Percentiles rank a stretch among this genome's conserved stretches.
phyloP scores from a whole-genome alignment of 2,888 invertebrate species.

The Furcula furcula region DNA sequence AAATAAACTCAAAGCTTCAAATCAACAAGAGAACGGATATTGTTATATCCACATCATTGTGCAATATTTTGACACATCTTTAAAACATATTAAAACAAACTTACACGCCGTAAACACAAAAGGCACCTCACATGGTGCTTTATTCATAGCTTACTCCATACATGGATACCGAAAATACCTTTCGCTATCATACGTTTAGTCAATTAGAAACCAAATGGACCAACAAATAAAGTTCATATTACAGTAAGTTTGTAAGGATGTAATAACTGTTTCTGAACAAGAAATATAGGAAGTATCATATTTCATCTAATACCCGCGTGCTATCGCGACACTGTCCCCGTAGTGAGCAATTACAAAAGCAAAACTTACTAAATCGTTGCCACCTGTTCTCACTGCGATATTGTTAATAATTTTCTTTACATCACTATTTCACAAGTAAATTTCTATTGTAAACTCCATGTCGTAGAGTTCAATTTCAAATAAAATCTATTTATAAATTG shows the following conservation, averaged over 20 bases:
- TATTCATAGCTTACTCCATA: constrained; percentile 25
- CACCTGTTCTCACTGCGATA: constrained; percentile 68
- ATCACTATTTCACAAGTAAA: constrained; percentile 14
- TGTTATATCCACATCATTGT: background rate
- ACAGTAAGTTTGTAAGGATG: background rate
- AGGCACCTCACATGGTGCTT: constrained; percentile 26
- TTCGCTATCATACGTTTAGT: constrained; percentile 6
- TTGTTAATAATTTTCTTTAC: constrained; percentile 58
- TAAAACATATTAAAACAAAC: constrained; percentile 4
- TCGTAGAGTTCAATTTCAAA: constrained; percentile 28
- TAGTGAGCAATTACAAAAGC: constrained; percentile 71
- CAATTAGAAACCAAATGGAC: constrained; percentile 9
- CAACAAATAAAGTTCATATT: background rate
- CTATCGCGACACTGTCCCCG: constrained; percentile 57
- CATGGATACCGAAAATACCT: constrained; percentile 2
- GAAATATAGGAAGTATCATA: constrained; percentile 35
- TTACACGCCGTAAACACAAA: constrained; percentile 20
- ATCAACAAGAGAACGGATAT: no score
- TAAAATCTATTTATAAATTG: constrained; percentile 3
- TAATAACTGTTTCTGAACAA: background rate
- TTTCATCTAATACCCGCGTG: constrained; percentile 52
- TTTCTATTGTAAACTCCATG: constrained; percentile 19
- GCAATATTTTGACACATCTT: background rate
- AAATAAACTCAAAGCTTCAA: background rate
- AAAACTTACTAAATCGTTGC: constrained; percentile 61